Conservation (phyloP, 2,113 vertebrate genomes). For the Lampris megalopsis region DNA sequence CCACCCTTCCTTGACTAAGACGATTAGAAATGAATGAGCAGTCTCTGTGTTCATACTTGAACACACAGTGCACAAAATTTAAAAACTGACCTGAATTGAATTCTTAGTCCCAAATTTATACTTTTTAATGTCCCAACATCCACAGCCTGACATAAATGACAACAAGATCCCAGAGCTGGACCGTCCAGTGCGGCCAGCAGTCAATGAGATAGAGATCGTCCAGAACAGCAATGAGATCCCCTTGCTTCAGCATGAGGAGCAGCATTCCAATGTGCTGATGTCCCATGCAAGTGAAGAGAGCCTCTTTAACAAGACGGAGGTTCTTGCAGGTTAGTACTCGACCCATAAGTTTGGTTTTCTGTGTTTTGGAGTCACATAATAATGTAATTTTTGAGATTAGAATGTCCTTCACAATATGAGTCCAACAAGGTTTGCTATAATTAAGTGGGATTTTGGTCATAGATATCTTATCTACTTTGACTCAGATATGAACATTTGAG, state of each 20-base stretch:
- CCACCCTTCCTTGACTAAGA: no score
- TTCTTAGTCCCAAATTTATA: neutral
- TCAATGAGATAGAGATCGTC: slow-evolving; percentile 63
- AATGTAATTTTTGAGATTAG: no score
- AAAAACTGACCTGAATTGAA: neutral
- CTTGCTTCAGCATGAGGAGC: slow-evolving; percentile 25
- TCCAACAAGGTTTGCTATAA: no score
- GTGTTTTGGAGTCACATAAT: neutral
- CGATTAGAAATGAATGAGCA: no score
- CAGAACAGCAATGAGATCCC: slow-evolving; percentile 85
- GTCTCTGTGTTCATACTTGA: no score
- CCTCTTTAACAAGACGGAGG: slow-evolving; percentile 90
- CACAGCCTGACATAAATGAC: slow-evolving; percentile 58
- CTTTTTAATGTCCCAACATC: neutral
- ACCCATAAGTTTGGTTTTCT: neutral
- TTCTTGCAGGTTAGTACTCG: slow-evolving; percentile 88
- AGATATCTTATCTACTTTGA: no score
- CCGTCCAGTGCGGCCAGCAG: slow-evolving; percentile 43
- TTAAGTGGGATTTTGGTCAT: no score
- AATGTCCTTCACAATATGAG: no score
- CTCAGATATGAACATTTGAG: no score
- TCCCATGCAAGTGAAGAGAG: slow-evolving; percentile 86
- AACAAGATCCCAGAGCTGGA: slow-evolving; percentile 84
- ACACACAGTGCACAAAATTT: no score
- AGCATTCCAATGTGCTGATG: slow-evolving; percentile 86